phyloP scores from a whole-genome alignment of 2,113 vertebrate genomes.

The Scytalopus superciliaris region DNA sequence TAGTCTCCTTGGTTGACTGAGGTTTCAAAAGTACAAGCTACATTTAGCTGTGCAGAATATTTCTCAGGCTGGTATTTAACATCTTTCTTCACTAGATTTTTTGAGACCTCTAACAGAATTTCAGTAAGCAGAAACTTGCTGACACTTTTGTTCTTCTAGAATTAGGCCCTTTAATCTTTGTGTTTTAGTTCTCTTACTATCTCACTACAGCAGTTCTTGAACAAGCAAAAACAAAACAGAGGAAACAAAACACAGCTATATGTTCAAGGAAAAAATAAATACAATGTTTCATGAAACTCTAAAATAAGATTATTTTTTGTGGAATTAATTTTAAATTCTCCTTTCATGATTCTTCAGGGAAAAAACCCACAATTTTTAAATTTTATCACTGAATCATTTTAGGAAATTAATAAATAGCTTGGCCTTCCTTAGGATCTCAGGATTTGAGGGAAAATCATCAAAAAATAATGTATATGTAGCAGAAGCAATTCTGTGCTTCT shows the following conservation, averaged over 20 bases:
- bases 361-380: neutral
- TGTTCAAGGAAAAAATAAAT: neutral
- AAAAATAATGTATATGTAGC: neutral
- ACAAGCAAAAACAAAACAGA: neutral
- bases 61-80: neutral
- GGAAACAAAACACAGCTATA: neutral
- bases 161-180: neutral
- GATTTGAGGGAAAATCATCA: neutral
- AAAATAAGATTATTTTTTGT: neutral
- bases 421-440: neutral
- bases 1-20: neutral
- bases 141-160: neutral
- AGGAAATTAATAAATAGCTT: neutral
- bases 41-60: neutral
- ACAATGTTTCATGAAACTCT: neutral
- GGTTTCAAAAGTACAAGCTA: neutral
- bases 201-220: neutral
- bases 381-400: neutral
- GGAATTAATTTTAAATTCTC: neutral
- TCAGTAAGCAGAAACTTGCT: neutral
- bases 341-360: neutral
- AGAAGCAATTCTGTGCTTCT: neutral
- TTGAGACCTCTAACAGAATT: neutral
- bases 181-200: neutral
- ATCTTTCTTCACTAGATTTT: neutral